Conservation (phyloP, 2,888 invertebrate species). For the Biston betularia region DNA sequence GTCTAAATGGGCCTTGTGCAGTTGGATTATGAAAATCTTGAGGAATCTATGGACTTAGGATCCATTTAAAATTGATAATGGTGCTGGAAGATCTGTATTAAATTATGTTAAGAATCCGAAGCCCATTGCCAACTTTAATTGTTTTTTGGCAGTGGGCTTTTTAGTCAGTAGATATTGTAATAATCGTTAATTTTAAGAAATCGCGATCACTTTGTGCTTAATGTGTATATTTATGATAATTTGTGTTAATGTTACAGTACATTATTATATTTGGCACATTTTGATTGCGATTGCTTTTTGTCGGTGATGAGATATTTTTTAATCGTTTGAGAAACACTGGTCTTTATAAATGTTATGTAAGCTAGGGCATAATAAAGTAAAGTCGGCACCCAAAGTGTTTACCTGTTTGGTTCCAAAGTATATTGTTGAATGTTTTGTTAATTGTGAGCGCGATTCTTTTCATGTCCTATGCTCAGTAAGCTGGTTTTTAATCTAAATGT, state of each 20-base stretch:
- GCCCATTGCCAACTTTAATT: constrained; percentile 54
- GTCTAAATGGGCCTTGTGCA: constrained; percentile 48
- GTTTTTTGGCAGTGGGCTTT: constrained; percentile 53
- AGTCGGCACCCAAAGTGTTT: constrained; percentile 82
- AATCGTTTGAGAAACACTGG: constrained; percentile 83
- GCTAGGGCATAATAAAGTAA: constrained; percentile 70
- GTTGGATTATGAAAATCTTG: constrained; percentile 50
- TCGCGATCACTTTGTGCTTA: constrained; percentile 60
- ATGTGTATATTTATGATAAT: constrained; percentile 29
- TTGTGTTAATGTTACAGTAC: constrained; percentile 40
- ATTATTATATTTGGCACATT: constrained; percentile 51
- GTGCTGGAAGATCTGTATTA: constrained; percentile 83
- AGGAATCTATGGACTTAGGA: constrained; percentile 54
- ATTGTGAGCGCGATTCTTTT: constrained; percentile 64
- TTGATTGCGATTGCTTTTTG: constrained; percentile 50
- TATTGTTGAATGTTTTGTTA: constrained; percentile 85
- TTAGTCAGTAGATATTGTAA: constrained; percentile 65
- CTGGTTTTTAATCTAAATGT: background rate
- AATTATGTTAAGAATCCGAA: constrained; percentile 61
- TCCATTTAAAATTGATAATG: constrained; percentile 63
- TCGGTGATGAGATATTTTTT: constrained; percentile 30
- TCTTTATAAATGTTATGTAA: constrained; percentile 62
- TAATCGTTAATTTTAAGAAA: constrained; percentile 59
- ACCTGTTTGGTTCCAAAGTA: constrained; percentile 82
- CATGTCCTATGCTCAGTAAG: constrained; percentile 4